phyloP scores from a whole-genome alignment of 1,140 invertebrate genomes.

The Drosophila sproati region DNA sequence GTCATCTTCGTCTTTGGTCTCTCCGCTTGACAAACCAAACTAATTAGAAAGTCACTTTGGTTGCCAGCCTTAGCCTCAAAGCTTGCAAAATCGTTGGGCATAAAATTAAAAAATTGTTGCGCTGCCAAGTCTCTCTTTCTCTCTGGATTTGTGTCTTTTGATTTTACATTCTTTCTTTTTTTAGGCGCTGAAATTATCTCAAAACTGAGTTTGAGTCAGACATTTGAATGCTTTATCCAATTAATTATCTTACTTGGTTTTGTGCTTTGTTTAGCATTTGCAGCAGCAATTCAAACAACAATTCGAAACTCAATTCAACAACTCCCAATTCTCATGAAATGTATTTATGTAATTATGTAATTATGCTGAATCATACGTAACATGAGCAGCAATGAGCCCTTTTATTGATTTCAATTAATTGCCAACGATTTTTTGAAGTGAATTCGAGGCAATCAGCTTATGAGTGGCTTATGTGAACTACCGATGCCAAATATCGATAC shows the following conservation, averaged over 20 bases:
- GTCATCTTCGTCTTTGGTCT: constrained; percentile 50
- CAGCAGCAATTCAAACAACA: background rate
- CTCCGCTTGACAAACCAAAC: constrained; percentile 73
- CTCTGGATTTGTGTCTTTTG: constrained; percentile 9
- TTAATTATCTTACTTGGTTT: constrained; percentile 36
- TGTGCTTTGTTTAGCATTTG: constrained; percentile 22
- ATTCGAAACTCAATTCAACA: constrained; percentile 5
- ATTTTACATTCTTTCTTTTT: constrained; percentile 14
- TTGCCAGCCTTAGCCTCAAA: constrained; percentile 39
- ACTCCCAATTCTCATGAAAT: background rate
- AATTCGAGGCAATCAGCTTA: constrained; percentile 75
- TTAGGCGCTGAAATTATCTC: constrained; percentile 4
- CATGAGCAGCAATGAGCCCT: constrained; percentile 37
- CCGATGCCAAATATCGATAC: constrained; percentile 63
- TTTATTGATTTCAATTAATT: constrained; percentile 79
- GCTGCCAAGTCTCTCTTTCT: constrained; percentile 21
- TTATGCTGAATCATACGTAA: constrained; percentile 58
- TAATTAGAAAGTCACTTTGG: constrained; percentile 82
- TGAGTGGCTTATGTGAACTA: constrained; percentile 71
- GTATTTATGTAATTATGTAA: constrained; percentile 45
- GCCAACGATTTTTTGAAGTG: constrained; percentile 57
- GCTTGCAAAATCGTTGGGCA: constrained; percentile 68
- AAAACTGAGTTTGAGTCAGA: background rate
- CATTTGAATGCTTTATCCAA: constrained; percentile 37
- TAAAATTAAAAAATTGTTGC: constrained; percentile 72